Percentiles rank a stretch among this genome's conserved stretches.
phyloP scores from a whole-genome alignment of 2,113 vertebrate species.

The Butastur rufipennis region DNA sequence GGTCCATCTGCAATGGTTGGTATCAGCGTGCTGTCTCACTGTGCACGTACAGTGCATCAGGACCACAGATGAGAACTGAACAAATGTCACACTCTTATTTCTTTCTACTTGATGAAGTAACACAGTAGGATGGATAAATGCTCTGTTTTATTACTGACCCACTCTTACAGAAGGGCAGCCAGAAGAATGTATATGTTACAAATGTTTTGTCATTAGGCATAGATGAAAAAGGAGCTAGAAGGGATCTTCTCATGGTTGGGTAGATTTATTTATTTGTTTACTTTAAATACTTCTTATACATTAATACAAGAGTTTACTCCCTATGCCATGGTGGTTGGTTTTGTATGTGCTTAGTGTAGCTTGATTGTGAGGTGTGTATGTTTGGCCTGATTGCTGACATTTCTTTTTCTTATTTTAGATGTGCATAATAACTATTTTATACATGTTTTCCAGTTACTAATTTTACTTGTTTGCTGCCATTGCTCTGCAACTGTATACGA shows the following conservation, averaged over 20 bases:
- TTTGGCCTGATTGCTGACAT: neutral
- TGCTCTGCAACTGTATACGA: neutral
- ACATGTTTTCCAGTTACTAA: neutral
- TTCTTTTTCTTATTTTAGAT: neutral
- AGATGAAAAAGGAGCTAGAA: neutral
- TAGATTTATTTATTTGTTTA: neutral
- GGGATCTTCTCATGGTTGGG: neutral
- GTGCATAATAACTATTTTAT: neutral
- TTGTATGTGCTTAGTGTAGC: neutral
- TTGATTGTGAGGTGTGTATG: neutral
- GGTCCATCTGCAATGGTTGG: neutral
- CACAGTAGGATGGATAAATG: neutral
- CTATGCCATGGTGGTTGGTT: neutral
- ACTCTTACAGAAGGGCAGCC: neutral
- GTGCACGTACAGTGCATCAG: neutral
- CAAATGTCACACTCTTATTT: neutral
- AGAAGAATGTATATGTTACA: neutral
- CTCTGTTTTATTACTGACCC: neutral
- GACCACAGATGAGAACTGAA: neutral
- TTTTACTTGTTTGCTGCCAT: neutral
- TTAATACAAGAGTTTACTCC: neutral
- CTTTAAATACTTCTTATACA: neutral
- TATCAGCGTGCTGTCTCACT: neutral
- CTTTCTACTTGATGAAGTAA: neutral
- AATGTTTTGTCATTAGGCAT: neutral